Evolutionary conservation across 2,888 invertebrate species (phyloP).

Genomic region (Dynastes tityus): DNA sequence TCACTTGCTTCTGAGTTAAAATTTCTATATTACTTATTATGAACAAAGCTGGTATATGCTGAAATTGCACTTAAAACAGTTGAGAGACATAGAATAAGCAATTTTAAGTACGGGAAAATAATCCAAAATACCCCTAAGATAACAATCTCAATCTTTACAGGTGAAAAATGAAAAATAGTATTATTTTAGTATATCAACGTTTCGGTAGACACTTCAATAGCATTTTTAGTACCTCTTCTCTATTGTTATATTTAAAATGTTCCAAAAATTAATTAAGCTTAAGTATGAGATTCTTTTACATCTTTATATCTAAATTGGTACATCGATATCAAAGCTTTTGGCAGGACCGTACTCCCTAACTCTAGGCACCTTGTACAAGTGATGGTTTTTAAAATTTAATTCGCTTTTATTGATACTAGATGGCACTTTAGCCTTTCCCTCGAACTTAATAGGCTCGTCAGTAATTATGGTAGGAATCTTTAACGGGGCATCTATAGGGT

Average conservation of each 20-base stretch:
- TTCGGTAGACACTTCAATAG: too few relatives aligned
- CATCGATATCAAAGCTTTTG: slow-evolving; percentile 75
- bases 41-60: too few relatives aligned
- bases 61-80: too few relatives aligned
- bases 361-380: slow-evolving; percentile 57
- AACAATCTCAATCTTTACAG: too few relatives aligned
- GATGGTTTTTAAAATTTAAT: slow-evolving; percentile 38
- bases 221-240: too few relatives aligned
- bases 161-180: too few relatives aligned
- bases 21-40: background rate
- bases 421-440: slow-evolving; percentile 17
- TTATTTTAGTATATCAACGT: too few relatives aligned
- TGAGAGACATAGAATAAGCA: too few relatives aligned
- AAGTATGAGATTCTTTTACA: background rate
- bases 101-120: too few relatives aligned
- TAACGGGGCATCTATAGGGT: slow-evolving; percentile 85
- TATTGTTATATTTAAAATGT: too few relatives aligned
- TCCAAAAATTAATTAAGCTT: background rate
- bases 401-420: background rate
- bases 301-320: slow-evolving; percentile 69
- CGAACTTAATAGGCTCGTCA: slow-evolving; percentile 50
- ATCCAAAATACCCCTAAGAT: too few relatives aligned
- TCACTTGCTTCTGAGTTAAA: background rate
- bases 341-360: slow-evolving; percentile 71
- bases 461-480: slow-evolving; percentile 51